Evolutionary conservation across 2,797 vertebrate species (phyloP).

Genomic region (Danio aesculapii): DNA sequence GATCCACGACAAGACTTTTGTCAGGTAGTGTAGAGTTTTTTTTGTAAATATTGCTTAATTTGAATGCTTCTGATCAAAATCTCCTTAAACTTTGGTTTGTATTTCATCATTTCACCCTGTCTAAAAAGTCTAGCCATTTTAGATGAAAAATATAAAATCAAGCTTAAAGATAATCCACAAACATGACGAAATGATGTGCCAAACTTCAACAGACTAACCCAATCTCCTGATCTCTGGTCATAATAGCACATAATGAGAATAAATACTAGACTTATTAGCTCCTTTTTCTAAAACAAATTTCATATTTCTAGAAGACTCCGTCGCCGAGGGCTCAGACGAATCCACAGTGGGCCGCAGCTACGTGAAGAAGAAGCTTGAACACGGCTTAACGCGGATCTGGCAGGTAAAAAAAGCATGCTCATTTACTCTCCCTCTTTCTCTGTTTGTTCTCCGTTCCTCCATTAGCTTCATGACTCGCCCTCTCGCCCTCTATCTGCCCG

Average conservation of each 20-base stretch:
- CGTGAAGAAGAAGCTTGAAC: conserved; percentile 96
- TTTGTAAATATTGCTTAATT: too few species aligned
- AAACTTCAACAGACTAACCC: neutral
- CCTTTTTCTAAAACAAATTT: conserved; percentile 8
- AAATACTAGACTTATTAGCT: too few species aligned
- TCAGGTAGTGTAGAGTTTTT: too few species aligned
- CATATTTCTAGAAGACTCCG: conserved; percentile 79
- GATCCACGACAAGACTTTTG: too few species aligned
- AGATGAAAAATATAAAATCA: neutral
- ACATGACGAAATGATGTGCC: neutral
- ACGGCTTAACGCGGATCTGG: conserved; percentile 96
- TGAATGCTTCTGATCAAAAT: neutral
- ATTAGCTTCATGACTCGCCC: neutral
- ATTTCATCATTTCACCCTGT: neutral
- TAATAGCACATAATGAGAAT: neutral
- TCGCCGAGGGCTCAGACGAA: conserved; percentile 82
- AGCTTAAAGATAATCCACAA: neutral
- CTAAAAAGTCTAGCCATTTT: neutral
- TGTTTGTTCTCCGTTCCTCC: neutral
- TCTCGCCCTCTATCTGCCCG: neutral
- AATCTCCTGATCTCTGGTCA: neutral
- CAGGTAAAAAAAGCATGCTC: conserved; percentile 80
- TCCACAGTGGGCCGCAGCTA: conserved; percentile 91
- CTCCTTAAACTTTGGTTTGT: neutral
- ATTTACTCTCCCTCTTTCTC: neutral